Base-by-base conservation (phyloP, 2,888 invertebrate species). In the Epirrhoe tristata region DNA sequence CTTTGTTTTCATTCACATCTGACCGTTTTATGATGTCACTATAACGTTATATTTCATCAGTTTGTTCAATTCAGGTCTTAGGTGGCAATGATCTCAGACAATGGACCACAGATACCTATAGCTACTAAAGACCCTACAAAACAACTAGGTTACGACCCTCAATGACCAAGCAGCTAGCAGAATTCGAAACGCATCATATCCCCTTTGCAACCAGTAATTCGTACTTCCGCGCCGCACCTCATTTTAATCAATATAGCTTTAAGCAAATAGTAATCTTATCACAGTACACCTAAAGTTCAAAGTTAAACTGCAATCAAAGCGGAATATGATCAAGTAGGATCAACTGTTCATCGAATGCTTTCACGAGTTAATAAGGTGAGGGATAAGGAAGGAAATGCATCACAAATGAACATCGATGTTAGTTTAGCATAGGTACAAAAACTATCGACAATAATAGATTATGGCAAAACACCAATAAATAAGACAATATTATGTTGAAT, bases 271-370 rank as follows among this genome's bases (percentile, higher is more conserved):
- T 8, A 50, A 58, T 65, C 56, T 17, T 70, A 64, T 51, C 17
- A n/a, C 16, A 7, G 16, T 16, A 7, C n/a, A 8, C 2, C 6
- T 58, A 69, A 63, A 51, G 65, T 63, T 62, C n/a, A 14, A 56
- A 54, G 24, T 53, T 60, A 16, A 43, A 17, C 5, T 50, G 64
- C 7, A 14, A 17, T 8, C 10, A 24, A 54, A 46, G 16, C n/a
- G 7, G 24, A 52, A 14, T 16, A 32, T 10, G 8, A 60, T 36
- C 32, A 67, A 43, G 39, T 43, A 43, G 59, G 36, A 57, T 63
- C 62, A 62, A 59, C 60, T 36, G 48, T 61, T 50, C 69, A 63
- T 69, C 52, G 68, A 64, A 73, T 66, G 63, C 67, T 63, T 67
- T 71, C 53, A 66, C 62, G 48, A 51, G 24, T 54, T 31, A 53